Evolutionary conservation across 37 sponge, comb jelly and placozoan genomes (phyloP), one percentile per base, ranked within the genome.

Genomic region (Halichondria panicea): DNA sequence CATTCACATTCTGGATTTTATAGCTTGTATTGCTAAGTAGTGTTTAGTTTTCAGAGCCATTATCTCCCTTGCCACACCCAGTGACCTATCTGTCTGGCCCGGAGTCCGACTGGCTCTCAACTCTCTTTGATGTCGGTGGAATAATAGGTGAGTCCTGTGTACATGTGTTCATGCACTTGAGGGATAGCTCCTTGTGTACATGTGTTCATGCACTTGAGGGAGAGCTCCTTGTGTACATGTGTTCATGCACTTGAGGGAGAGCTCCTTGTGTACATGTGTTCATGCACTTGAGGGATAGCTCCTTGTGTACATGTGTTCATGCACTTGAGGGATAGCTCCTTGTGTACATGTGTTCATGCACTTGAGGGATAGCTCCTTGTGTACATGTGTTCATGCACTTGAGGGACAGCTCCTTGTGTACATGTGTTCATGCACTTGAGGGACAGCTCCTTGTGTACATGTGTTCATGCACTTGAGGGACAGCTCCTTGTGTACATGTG

Each of bases 111-210:
- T 84, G 68, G 85, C 60, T 86, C 4, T 75, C 94, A 8, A 82
- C 78, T 0, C 43, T 87, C 34, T 93, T 86, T 81, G 94, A 93
- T 71, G 81, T 93, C 22, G 94, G 94, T 28, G 94, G 92, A 43
- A 86, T 94, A 31, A 13, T 90, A 30, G 94, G 94, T 79, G 35
- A 63, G 68, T 41, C 18, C 60, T n/a, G n/a, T n/a, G n/a, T n/a
- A n/a, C n/a, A n/a, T n/a, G n/a, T n/a, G n/a, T n/a, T n/a, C n/a
- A n/a, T n/a, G n/a, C n/a, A 8, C 24, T n/a, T 19, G 19, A 58
- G 19, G 19, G n/a, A 7, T 7, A 58, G 25, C 28, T 30, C 60
- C 6, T 64, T 64, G 38, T 64, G 21, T 35, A 64, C 21, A 40
- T 9, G 7, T 6, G 39, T 35, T 64, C 12, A 4, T 7, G 22